Evolutionary conservation across 2,113 vertebrate species (phyloP), one percentile per base, ranked within the genome.

Genomic region (Micronycteris hirsuta): DNA sequence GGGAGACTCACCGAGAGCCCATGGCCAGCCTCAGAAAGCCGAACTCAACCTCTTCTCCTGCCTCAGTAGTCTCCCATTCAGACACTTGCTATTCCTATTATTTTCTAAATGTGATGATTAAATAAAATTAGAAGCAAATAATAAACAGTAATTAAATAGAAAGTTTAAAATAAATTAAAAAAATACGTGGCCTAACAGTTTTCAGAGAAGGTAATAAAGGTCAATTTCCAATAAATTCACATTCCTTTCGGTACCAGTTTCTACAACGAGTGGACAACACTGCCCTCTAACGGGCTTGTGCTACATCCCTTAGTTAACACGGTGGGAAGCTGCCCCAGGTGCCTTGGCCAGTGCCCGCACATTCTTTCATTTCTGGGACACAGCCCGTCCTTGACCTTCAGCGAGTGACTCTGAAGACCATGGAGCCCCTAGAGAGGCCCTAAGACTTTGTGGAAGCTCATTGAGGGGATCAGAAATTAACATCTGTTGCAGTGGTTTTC

Each of bases 91-190:
- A 52, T 84, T 89, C 33, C 67, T 73, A 78, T 96, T 88, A 94
- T 90, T 91, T 91, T 65, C 83, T 94, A 86, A 94, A 87, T 41
- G 33, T 76, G 22, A 13, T 54, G 65, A 71, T 96, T 97, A 96
- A 97, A 98, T 97, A 98, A 96, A 95, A 88, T 58, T 56, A 93
- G 94, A 85, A 84, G 83, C 28, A 94, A 96, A 96, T 87, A 96
- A 96, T 81, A 96, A 65, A 91, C 28, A 86, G 13, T 22, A 89
- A 92, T 95, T 97, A 97, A 98, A 97, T 97, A 22, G 63, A 96
- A 93, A 33, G 77, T 49, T 63, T 86, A 85, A 96, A 97, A 96
- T 96, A 97, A 96, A 95, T 97, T 89, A 89, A 94, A 73, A n/a
- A 88, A 97, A 56, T n/a, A 93, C 31, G 24, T 31, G 45, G 26